A percentile compares a stretch with the other conserved stretches of the same genome.
phyloP scores from a whole-genome alignment of 1,140 invertebrate genomes.

The Drosophila quadrilineata region DNA sequence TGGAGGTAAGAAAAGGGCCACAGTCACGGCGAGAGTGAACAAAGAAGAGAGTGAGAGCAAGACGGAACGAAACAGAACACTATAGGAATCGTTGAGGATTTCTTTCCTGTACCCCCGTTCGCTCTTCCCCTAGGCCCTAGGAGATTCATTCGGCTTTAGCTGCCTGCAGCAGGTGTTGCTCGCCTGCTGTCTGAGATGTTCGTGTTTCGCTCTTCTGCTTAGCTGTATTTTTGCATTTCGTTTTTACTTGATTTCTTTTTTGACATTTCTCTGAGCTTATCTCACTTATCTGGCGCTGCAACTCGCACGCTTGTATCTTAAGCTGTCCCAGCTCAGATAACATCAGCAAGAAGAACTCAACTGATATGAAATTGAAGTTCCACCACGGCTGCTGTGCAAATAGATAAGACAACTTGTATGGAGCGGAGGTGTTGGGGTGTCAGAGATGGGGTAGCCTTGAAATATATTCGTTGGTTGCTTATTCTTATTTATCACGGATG shows the following conservation, averaged over 20 bases:
- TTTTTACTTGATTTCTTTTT: constrained; percentile 3
- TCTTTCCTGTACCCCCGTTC: not conserved
- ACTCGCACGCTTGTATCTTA: constrained; percentile 35
- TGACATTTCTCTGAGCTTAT: constrained; percentile 41
- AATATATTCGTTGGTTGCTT: not conserved
- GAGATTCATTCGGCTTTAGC: not conserved
- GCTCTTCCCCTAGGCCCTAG: too few species aligned
- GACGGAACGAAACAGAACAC: not conserved
- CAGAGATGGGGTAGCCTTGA: constrained; percentile 8
- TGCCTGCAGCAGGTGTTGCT: constrained; percentile 38
- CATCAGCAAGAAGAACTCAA: constrained; percentile 13
- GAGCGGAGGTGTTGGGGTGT: not conserved
- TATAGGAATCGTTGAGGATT: not conserved
- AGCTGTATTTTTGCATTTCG: constrained; percentile 1
- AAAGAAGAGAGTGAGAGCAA: not conserved
- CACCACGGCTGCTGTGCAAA: constrained; percentile 25
- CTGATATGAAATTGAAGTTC: constrained; percentile 21
- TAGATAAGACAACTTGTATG: not conserved
- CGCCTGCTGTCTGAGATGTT: constrained; percentile 6
- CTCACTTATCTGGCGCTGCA: constrained; percentile 45
- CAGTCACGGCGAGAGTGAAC: not conserved
- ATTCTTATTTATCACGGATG: constrained; percentile 3
- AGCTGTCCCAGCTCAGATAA: constrained; percentile 29
- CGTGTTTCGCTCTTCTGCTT: constrained; percentile 1
- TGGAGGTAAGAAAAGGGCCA: not conserved